A percentile compares a stretch with the other conserved stretches of the same genome.
phyloP scores from a whole-genome alignment of 2,113 vertebrate species.

The Rissa tridactyla region DNA sequence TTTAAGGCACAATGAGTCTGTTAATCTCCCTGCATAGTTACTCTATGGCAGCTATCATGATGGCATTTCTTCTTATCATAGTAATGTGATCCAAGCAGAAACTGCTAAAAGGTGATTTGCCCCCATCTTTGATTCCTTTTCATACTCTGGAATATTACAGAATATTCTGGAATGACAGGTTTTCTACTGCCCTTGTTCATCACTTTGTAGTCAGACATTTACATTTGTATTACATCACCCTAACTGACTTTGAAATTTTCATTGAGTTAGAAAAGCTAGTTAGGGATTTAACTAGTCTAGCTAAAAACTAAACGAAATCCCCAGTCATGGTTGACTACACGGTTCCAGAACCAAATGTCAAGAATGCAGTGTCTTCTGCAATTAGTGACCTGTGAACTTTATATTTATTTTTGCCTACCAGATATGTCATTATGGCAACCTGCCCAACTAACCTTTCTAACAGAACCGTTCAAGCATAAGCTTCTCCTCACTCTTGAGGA shows the following conservation, averaged over 20 bases:
- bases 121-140: neutral
- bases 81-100: neutral
- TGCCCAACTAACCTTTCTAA: neutral
- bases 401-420: neutral
- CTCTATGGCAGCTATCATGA: neutral
- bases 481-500: neutral
- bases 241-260: neutral
- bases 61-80: neutral
- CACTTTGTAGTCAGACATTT: neutral
- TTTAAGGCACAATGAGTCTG: conserved; percentile 14
- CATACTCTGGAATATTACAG: neutral
- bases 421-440: neutral
- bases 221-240: neutral
- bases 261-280: neutral
- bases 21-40: neutral
- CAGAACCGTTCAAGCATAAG: neutral
- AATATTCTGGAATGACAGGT: neutral
- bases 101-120: neutral
- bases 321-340: neutral
- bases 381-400: neutral
- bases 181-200: neutral
- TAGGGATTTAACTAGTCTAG: neutral
- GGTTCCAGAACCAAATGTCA: neutral
- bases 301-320: neutral
- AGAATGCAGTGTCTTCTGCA: neutral